phyloP scores from a whole-genome alignment of 2,797 vertebrate genomes.

The Sebastes vulpes region DNA sequence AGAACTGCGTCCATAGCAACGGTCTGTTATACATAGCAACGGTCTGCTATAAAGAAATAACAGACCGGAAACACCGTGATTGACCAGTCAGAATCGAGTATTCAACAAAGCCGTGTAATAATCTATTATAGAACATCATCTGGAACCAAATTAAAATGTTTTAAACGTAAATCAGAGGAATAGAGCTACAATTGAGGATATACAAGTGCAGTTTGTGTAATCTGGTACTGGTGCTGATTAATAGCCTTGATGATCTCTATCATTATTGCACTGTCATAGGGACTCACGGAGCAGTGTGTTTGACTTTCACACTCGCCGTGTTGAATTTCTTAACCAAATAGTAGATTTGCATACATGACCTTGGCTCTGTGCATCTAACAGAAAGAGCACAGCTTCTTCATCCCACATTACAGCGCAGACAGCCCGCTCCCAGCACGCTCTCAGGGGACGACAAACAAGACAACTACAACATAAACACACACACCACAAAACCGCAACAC shows the following conservation, averaged over 20 bases:
- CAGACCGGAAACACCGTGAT: too few relatives aligned
- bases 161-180: not conserved
- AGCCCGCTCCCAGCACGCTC: slow-evolving; percentile 11
- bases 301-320: not conserved
- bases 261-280: not conserved
- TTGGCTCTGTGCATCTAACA: slow-evolving; percentile 14
- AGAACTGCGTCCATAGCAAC: too few relatives aligned
- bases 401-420: slow-evolving; percentile 9
- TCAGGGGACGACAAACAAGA: slow-evolving; percentile 43
- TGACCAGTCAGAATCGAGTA: rapidly evolving
- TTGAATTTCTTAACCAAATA: not conserved
- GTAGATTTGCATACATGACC: not conserved
- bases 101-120: too few relatives aligned
- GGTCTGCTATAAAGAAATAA: too few relatives aligned
- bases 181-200: not conserved
- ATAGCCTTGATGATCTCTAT: not conserved
- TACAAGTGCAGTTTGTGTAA: not conserved
- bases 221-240: not conserved
- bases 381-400: slow-evolving; percentile 14
- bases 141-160: not conserved
- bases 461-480: slow-evolving; percentile 39
- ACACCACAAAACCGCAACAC: slow-evolving; percentile 58
- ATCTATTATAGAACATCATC: not conserved
- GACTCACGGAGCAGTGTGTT: not conserved
- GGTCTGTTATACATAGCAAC: too few relatives aligned